Evolutionary conservation across 2,888 invertebrate species (phyloP).

Genomic region (Eupithecia dodoneata): DNA sequence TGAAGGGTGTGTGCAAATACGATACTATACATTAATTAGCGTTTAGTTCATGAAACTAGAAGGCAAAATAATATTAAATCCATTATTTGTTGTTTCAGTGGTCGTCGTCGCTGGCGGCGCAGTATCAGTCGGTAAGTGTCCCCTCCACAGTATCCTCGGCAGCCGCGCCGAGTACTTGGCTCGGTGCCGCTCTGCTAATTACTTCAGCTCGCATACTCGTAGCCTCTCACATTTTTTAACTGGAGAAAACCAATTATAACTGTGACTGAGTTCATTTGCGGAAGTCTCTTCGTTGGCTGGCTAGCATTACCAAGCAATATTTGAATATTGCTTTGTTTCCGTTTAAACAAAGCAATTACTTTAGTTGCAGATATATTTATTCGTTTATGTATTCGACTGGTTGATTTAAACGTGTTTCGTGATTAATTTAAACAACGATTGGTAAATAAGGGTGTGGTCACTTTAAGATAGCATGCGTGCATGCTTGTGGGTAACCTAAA

Average conservation of each 20-base stretch:
- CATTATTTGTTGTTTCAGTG: constrained; percentile 54
- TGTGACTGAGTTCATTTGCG: constrained; percentile 25
- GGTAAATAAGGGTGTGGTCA: not conserved
- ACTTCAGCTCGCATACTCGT: constrained; percentile 45
- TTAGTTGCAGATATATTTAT: not conserved
- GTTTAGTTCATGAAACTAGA: not conserved
- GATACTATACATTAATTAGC: not conserved
- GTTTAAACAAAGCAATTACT: not conserved
- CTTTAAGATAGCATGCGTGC: not conserved
- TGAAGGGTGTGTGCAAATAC: not conserved
- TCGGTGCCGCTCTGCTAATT: constrained; percentile 61
- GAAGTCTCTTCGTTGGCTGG: constrained; percentile 7
- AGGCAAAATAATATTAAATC: constrained; percentile 33
- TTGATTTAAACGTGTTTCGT: not conserved
- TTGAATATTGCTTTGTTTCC: not conserved
- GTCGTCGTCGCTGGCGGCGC: constrained; percentile 46
- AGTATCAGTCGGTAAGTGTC: constrained; percentile 56
- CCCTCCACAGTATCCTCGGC: constrained; percentile 55
- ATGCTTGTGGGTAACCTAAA: not conserved
- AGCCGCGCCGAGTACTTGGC: constrained; percentile 53
- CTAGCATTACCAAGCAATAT: not conserved
- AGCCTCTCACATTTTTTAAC: constrained; percentile 43
- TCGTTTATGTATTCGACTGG: not conserved
- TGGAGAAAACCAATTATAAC: constrained; percentile 38
- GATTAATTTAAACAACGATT: not conserved